A percentile compares a stretch with the other conserved stretches of the same genome.
Conservation (phyloP, 2,797 vertebrate genomes). For the Vipera ursinii region DNA sequence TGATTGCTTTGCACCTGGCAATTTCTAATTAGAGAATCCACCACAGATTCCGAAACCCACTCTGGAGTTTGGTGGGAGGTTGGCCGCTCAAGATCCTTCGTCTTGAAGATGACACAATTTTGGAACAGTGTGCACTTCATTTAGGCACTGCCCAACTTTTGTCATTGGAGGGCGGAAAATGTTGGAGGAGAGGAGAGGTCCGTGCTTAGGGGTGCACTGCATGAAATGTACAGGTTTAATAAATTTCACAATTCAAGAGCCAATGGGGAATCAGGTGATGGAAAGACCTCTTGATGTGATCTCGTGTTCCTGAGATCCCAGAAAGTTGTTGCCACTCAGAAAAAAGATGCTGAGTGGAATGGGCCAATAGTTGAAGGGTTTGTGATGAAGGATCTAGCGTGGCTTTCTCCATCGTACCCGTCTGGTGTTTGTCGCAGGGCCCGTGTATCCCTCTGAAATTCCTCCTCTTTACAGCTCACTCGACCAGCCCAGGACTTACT, state of each 20-base stretch:
- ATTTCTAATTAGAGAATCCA: not conserved
- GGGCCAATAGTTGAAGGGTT: not conserved
- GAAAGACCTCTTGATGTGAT: not conserved
- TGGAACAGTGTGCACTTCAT: too few relatives aligned
- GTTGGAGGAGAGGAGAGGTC: not conserved
- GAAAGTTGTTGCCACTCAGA: not conserved
- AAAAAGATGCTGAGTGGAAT: not conserved
- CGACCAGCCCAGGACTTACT: slow-evolving; percentile 95
- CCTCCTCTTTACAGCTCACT: slow-evolving; percentile 77
- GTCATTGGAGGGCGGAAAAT: not conserved
- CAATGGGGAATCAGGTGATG: not conserved
- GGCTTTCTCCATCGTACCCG: not conserved
- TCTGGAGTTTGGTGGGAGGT: not conserved
- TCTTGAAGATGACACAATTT: too few relatives aligned
- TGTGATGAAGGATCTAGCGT: not conserved
- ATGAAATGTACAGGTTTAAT: too few relatives aligned
- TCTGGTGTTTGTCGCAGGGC: not conserved
- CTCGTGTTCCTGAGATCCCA: not conserved
- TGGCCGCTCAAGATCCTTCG: too few relatives aligned
- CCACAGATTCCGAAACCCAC: not conserved
- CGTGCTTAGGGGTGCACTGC: not conserved
- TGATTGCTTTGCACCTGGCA: not conserved
- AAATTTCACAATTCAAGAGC: not conserved
- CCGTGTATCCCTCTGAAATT: not conserved
- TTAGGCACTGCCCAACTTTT: too few relatives aligned